Evolutionary conservation across 1,140 invertebrate genomes (phyloP), one percentile per base, ranked within the genome.

Genomic region (Pararge aegeria): DNA sequence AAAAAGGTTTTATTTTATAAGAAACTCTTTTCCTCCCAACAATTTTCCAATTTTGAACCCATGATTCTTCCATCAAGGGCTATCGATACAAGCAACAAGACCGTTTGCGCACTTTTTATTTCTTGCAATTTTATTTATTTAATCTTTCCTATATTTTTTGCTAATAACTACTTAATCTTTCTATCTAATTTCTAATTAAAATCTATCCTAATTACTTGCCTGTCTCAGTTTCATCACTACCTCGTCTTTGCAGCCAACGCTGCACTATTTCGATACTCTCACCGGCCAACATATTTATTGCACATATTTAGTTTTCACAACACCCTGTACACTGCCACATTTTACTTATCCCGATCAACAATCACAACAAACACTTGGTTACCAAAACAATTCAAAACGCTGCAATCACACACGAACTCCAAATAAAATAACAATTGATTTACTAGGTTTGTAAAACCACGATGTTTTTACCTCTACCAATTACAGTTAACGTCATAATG

Each of bases 221-320:
- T 78, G 75, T 77, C 7, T 84, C 85, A 34, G 53, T 63, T 6
- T 85, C 83, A 64, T 87, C 83, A 51, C 80, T 83, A 42, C 64
- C 65, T 19, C 83, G 73, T 56, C 78, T 79, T 58, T 80, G 77
- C 16, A 88, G 74, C 85, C 85, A 88, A 68, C 76, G 58, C 64
- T 88, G 80, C 62, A 88, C 85, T 65, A 88, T 63, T 50, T 88
- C 85, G 53, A 88, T 83, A 75, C 82, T 84, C 61, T 88, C 75
- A 61, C 80, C 72, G 71, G 82, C 83, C 73, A 88, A 75, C 83
- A 86, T 88, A 57, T 73, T 80, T 66, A 34, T 70, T 70, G 64
- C 51, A 80, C 85, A 85, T 48, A 55, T 65, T 58, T 56, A 50
- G 48, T 49, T 20, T 34, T 2, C 38, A 53, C 57, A 46, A 19